These are phyloP conservation scores for Allophyes oxyacanthae DNA, from an alignment of 2,888 invertebrate genomes.

Conservation along the genomic window DNA sequence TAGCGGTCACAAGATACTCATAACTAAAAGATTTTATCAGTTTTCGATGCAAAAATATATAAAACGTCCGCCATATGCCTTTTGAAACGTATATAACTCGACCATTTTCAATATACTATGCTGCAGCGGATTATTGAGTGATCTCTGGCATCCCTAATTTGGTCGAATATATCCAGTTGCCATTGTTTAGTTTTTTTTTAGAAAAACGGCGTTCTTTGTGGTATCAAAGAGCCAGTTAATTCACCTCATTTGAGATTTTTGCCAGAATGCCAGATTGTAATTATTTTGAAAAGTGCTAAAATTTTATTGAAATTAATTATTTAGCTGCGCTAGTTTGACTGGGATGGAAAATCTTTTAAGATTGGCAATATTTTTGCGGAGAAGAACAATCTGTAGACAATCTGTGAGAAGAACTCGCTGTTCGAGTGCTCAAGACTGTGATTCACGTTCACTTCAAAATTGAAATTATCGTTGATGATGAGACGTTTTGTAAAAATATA, in stretches of 20 bases:
- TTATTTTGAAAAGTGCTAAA: not conserved
- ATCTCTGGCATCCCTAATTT: constrained; percentile 60
- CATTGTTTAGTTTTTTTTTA: constrained; percentile 75
- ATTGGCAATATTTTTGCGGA: not conserved
- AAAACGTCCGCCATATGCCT: constrained; percentile 90
- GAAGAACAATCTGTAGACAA: no score
- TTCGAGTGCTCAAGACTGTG: no score
- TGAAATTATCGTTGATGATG: no score
- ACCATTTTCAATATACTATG: constrained; percentile 58
- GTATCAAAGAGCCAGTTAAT: constrained; percentile 22
- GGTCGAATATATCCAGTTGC: constrained; percentile 79
- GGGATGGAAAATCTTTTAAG: not conserved
- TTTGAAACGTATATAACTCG: constrained; percentile 83
- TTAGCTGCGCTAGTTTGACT: not conserved
- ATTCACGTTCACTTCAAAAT: no score
- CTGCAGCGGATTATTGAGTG: constrained; percentile 27
- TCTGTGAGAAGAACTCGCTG: no score
- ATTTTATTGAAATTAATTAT: constrained; percentile 1
- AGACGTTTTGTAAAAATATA: no score
- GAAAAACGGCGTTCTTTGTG: constrained; percentile 71
- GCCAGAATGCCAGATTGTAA: not conserved
- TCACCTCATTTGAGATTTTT: constrained; percentile 17
- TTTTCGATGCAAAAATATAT: constrained; percentile 90
- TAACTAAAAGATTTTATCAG: constrained; percentile 90
- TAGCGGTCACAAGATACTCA: constrained; percentile 88